Evolutionary conservation across 2,888 invertebrate genomes (phyloP), one percentile per base, ranked within the genome.

Genomic region (Papilio elwesi): DNA sequence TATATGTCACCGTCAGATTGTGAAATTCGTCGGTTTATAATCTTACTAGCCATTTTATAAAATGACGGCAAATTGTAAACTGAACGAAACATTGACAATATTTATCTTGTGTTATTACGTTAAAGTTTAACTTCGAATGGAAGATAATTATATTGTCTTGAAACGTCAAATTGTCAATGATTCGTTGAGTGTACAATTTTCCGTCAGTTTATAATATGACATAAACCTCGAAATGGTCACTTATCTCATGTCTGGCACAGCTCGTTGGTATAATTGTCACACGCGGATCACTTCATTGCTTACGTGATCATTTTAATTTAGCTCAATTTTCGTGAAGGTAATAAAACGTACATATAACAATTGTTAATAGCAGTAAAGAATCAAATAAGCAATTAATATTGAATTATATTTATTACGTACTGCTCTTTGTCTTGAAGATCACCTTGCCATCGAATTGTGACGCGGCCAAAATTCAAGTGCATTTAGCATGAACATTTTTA

Each of bases 271-370:
- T 57, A 36, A 36, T 36, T 57, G 57, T 36, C 57, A 26, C 36
- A 84, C 82, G 76, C 70, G 76, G 78, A 74, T 76, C 76, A 74
- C 71, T 71, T 71, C 26, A 26, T 36, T 53, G 49, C 43, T 69
- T 62, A 62, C n/a, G 13, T 6, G 77, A 74, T 81, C 78, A 77
- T 75, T 81, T 82, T 81, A 84, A 88, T 88, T 88, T 80, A 85
- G 83, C 81, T 74, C 85, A 85, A 87, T 43, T 87, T 84, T 84
- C 73, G 77, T 75, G 69, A 77, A 52, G 75, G 76, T 79, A 76
- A 79, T 80, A 80, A 76, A 83, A 79, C 75, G 74, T 77, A 43
- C 7, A 9, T 68, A 15, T 3, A 53, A 47, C 12, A 51, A 68
- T 48, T 53, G 16, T 12, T 47, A 53, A 47, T 57, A 13, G 38